Conservation (phyloP, 2,888 invertebrate genomes). For the Leucozona laternaria region DNA sequence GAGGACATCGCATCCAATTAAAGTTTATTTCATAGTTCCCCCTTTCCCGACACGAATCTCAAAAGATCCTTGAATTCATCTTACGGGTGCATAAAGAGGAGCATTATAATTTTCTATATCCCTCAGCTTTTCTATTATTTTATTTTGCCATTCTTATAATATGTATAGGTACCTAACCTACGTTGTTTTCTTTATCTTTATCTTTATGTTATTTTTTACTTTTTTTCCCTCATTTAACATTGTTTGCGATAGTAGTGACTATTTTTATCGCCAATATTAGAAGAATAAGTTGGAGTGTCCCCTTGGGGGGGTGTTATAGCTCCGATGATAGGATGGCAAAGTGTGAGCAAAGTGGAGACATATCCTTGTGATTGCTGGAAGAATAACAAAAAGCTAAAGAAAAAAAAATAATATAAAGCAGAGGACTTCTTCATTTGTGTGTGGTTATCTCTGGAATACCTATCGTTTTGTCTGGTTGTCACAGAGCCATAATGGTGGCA, state of each 20-base stretch:
- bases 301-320: conserved; percentile 27
- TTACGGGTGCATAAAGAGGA: conserved; percentile 20
- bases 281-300: conserved; percentile 60
- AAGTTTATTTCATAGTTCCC: conserved; percentile 65
- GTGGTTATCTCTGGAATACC: conserved; percentile 63
- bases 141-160: conserved; percentile 5
- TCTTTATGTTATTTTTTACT: conserved; percentile 10
- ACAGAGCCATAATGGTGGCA: conserved; percentile 56
- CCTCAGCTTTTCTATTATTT: conserved; percentile 25
- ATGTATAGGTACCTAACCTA: no score
- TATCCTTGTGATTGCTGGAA: conserved; percentile 9
- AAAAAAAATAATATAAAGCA: neutral
- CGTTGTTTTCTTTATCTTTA: conserved; percentile 29
- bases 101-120: conserved; percentile 53
- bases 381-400: conserved; percentile 12
- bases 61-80: conserved; percentile 7
- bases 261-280: conserved; percentile 72
- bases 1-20: conserved; percentile 72
- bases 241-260: conserved; percentile 59
- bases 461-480: conserved; percentile 67
- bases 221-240: conserved; percentile 32
- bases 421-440: conserved; percentile 55
- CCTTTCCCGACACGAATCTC: neutral
- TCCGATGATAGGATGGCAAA: neutral
- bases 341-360: conserved; percentile 9